These are phyloP conservation scores for Myrmecobius fasciatus DNA, from an alignment of 2,113 vertebrate genomes.

Conservation along the genomic window DNA sequence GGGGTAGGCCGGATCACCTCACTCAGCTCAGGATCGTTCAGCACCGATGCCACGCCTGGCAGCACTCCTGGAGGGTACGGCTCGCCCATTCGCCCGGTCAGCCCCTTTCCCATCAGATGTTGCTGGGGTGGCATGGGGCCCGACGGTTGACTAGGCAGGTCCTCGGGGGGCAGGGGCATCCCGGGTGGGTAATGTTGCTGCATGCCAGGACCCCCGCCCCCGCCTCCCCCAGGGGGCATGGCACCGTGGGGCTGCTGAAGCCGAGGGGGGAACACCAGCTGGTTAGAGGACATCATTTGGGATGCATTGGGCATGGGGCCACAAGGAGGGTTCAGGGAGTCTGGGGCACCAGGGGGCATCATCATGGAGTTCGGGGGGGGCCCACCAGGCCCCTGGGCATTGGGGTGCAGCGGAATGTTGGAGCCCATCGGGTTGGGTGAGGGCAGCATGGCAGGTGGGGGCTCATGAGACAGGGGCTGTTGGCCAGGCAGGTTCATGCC, in stretches of 20 bases:
- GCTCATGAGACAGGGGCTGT: slow-evolving; percentile 92
- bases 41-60: slow-evolving; percentile 86
- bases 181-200: slow-evolving; percentile 85
- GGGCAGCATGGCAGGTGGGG: slow-evolving; percentile 89
- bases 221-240: slow-evolving; percentile 66
- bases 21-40: slow-evolving; percentile 94
- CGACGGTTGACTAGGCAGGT: slow-evolving; percentile 87
- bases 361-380: slow-evolving; percentile 86
- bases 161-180: slow-evolving; percentile 87
- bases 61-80: slow-evolving; percentile 82
- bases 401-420: slow-evolving; percentile 91
- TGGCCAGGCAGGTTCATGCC: slow-evolving; percentile 91
- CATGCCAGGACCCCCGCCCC: slow-evolving; percentile 80
- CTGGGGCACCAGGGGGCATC: slow-evolving; percentile 85
- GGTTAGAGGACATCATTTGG: slow-evolving; percentile 91
- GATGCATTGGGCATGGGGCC: slow-evolving; percentile 88
- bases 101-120: slow-evolving; percentile 90
- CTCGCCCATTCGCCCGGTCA: slow-evolving; percentile 87
- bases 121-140: slow-evolving; percentile 85
- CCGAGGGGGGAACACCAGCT: slow-evolving; percentile 87
- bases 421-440: slow-evolving; percentile 91
- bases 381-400: slow-evolving; percentile 83
- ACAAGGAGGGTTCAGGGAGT: slow-evolving; percentile 86
- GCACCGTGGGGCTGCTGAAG: slow-evolving; percentile 87
- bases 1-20: slow-evolving; percentile 96